Evolutionary conservation across 2,797 vertebrate genomes (phyloP), one percentile per base, ranked within the genome.

Genomic region (Benthosema pterotum): DNA sequence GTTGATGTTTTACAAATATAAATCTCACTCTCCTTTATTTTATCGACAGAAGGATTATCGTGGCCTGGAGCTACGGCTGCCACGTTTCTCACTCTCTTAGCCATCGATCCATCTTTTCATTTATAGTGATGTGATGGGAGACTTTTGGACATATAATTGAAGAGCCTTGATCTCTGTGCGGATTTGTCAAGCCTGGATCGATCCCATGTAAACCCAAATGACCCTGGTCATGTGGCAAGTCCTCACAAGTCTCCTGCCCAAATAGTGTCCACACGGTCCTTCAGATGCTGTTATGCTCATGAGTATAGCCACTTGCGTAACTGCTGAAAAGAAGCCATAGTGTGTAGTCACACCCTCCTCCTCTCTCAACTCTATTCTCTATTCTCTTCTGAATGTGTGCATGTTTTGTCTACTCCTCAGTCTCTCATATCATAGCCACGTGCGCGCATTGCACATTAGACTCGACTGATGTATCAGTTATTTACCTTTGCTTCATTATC

Each of bases 141-240:
- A 51, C 8, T 22, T 28, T 46, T 16, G 43, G 52, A 55, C 60
- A 52, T 4, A 52, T 28, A 42, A 13, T 46, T 54, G 60, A 60
- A 74, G 74, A 80, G 51, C 58, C 65, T 32, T 50, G 63, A 76
- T 74, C 61, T 83, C 72, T 32, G 5, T 67, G 63, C 72, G 79
- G 73, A 85, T 86, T 80, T 84, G 64, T 84, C 60, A 78, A 68
- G 46, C 47, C 74, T 83, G 77, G 76, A 83, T 68, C 50, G 28
- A 57, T 75, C 73, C 79, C 75, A 68, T 55, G 74, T 71, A 67
- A 90, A 88, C 87, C 55, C 72, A 71, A 72, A 74, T 74, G 83
- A 88, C 84, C 85, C 28, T 65, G 3, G 73, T 60, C 64, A 70
- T 53, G 62, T 42, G 12, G 50, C 71, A 75, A 84, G 86, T 86